These are phyloP conservation scores for Apamea crenata DNA, from an alignment of 2,888 invertebrate genomes.

Conservation along the genomic window DNA sequence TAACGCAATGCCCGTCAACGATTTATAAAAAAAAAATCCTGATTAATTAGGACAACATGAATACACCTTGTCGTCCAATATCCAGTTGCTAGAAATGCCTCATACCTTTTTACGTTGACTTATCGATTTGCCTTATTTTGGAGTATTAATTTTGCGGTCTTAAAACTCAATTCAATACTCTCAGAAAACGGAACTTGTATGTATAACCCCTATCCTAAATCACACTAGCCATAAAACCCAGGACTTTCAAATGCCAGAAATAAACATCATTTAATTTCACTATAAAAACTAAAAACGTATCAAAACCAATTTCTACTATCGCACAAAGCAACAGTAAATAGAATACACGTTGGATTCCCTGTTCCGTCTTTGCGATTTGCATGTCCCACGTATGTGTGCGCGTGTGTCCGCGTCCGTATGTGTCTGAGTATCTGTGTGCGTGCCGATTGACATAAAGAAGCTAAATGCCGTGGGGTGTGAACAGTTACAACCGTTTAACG, in stretches of 20 bases:
- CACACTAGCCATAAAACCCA: neutral
- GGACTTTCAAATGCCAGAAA: neutral
- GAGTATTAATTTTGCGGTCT: no score
- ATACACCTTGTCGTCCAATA: neutral
- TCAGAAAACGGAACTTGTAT: no score
- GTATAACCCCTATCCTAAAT: no score
- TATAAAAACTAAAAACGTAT: conserved; percentile 65
- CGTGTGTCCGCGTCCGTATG: conserved; percentile 54
- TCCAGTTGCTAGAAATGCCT: neutral
- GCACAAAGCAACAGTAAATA: conserved; percentile 85
- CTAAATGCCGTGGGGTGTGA: conserved; percentile 86
- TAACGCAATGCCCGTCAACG: neutral
- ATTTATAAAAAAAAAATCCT: neutral
- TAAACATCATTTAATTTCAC: neutral
- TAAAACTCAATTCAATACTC: neutral
- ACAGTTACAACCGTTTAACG: conserved; percentile 80
- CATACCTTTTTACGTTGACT: neutral
- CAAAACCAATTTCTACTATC: conserved; percentile 70
- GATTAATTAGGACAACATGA: neutral
- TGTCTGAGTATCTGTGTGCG: conserved; percentile 74
- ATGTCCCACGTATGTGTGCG: conserved; percentile 76
- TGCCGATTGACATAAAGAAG: conserved; percentile 85
- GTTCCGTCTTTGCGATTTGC: conserved; percentile 88
- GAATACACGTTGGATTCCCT: conserved; percentile 88
- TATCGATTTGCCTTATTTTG: neutral